These are phyloP conservation scores for Saxicola maurus DNA, from an alignment of 2,797 vertebrate genomes.

Conservation along the genomic window DNA sequence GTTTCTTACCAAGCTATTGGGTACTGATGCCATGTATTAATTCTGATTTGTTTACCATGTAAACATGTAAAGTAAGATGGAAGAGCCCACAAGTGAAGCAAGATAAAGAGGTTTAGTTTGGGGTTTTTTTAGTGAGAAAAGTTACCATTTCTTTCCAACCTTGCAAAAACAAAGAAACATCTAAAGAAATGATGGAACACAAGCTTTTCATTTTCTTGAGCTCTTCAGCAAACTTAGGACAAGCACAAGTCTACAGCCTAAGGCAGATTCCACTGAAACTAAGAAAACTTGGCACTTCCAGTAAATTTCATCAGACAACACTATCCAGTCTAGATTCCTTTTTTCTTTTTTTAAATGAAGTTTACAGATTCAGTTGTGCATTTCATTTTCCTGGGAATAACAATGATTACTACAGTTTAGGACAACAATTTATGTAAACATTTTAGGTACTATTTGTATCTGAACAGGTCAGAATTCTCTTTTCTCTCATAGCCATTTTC, in stretches of 20 bases:
- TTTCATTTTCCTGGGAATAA: background rate
- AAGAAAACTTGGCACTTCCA: slow-evolving; percentile 7
- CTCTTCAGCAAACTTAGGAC: background rate
- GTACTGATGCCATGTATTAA: background rate
- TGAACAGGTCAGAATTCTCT: background rate
- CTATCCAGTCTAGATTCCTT: background rate
- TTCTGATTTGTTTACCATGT: background rate
- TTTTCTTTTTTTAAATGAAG: background rate
- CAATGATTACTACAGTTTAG: background rate
- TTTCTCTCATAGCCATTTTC: background rate
- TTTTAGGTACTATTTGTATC: background rate
- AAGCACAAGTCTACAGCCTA: background rate
- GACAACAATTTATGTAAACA: background rate
- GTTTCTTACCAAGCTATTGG: background rate
- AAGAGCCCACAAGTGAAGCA: background rate
- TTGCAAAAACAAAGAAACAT: background rate
- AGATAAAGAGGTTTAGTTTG: background rate
- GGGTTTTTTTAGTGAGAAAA: background rate
- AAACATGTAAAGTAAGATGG: background rate
- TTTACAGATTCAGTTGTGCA: background rate
- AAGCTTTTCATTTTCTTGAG: background rate
- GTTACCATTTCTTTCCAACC: background rate
- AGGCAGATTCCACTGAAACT: slow-evolving; percentile 21
- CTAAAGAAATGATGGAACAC: background rate
- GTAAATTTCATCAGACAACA: background rate